Base-by-base conservation (phyloP, 2,113 vertebrate genomes). In the Raphicerus campestris region DNA sequence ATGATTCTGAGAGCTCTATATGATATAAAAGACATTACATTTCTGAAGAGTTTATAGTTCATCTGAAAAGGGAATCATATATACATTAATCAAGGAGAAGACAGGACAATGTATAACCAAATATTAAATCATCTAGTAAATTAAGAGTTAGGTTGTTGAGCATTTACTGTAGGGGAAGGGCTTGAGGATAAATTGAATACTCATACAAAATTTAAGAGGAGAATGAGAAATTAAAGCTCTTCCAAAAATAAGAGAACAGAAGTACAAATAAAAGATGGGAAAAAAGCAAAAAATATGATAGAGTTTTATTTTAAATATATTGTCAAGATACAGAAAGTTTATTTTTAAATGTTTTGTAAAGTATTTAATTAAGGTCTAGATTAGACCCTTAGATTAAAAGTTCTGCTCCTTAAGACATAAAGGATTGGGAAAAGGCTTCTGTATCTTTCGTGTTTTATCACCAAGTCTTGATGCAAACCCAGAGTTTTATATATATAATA, bases 261-360 rank as follows among this genome's bases (percentile, higher is more conserved):
- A 39, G 7, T 39, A 32, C 10, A 83, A 91, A 26, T 63, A 35
- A 51, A 84, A 73, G 70, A 45, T 86, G 49, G 28, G 86, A 92
- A 84, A 30, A 26, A 80, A 16, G 17, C 26, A 61, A 77, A 51
- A 75, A 70, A 28, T 63, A 6, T 53, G 87, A 6, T 78, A 39
- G 24, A 95, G 30, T 84, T 92, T 87, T 84, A 24, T 82, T 89
- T 97, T 70, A 83, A 82, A 35, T 89, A 81, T 20, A 66, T 49
- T 51, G 24, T 88, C 87, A 81, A 73, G 10, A 63, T 51, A 84
- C 6, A 97, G n/a, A 91, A 66, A 89, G 24, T 45, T 39, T 24
- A 15, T 75, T 96, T 87, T 66, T 89, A 61, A 66, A 70, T 80
- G 7, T 73, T 10, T 60, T 94, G 20, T 82, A 28, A 5, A 87